Evolutionary conservation across 2,888 invertebrate genomes (phyloP).

Genomic region (Pyrrhia umbra): DNA sequence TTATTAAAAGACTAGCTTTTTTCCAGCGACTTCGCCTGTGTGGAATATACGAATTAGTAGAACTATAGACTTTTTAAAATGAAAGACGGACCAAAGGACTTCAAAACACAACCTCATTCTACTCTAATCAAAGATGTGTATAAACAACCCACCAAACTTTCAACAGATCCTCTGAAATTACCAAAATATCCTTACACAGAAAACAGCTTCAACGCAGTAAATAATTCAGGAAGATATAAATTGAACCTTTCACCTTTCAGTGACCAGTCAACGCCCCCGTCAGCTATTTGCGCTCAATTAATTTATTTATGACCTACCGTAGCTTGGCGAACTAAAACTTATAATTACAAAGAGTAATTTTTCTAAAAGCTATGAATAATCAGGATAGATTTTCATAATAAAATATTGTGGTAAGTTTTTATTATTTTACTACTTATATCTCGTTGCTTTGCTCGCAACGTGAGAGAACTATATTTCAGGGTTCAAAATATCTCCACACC

Average conservation of each 20-base stretch:
- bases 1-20: too few species aligned
- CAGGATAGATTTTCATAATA: slow-evolving; percentile 16
- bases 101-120: too few species aligned
- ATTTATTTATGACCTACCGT: neutral
- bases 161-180: neutral
- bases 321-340: neutral
- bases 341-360: slow-evolving; percentile 3
- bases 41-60: too few species aligned
- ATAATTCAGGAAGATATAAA: slow-evolving; percentile 38
- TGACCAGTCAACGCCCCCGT: slow-evolving; percentile 10
- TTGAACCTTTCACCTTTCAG: slow-evolving; percentile 12
- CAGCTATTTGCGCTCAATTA: slow-evolving; percentile 9
- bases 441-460: too few species aligned
- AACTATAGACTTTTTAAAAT: too few species aligned
- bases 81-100: too few species aligned
- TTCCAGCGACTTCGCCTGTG: too few species aligned
- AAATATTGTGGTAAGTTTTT: slow-evolving; percentile 3
- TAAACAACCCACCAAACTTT: slow-evolving; percentile 9
- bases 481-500: too few species aligned
- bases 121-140: neutral
- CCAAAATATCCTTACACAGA: slow-evolving; percentile 43
- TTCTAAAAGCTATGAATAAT: slow-evolving; percentile 26
- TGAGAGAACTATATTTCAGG: too few species aligned
- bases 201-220: slow-evolving; percentile 24
- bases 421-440: too few species aligned